phyloP scores from a whole-genome alignment of 2,113 vertebrate species.

The Dendrocopos noguchii region DNA sequence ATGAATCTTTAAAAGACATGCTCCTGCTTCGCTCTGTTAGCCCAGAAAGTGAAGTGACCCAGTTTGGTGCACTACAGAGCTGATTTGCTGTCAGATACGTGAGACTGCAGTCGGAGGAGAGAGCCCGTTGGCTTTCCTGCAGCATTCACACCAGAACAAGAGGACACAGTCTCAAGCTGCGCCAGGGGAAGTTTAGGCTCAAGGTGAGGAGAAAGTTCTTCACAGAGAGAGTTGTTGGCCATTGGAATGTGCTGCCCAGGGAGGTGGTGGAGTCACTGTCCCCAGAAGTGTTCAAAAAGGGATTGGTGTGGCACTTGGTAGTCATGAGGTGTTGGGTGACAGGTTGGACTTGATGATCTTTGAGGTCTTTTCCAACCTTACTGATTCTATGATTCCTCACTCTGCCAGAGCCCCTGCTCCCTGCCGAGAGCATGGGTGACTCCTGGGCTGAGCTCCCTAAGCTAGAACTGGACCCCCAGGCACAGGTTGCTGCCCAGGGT shows the following conservation, averaged over 20 bases:
- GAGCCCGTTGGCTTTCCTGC: background rate
- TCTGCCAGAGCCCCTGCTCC: background rate
- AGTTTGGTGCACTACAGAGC: background rate
- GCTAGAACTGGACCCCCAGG: background rate
- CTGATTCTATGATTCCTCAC: background rate
- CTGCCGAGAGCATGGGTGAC: background rate
- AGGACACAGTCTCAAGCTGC: no score
- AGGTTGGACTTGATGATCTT: no score
- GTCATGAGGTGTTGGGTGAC: no score
- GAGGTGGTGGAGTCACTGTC: no score
- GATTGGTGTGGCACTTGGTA: no score
- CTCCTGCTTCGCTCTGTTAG: background rate
- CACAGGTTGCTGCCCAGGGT: background rate
- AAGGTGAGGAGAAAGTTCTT: no score
- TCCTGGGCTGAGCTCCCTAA: background rate
- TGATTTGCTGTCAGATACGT: background rate
- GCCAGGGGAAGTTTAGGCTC: no score
- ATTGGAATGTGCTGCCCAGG: no score
- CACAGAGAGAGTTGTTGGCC: no score
- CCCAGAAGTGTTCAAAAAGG: no score
- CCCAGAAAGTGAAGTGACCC: background rate
- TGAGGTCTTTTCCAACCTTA: no score
- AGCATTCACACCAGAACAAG: background rate
- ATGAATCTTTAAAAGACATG: background rate
- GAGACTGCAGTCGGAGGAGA: background rate